phyloP scores from a whole-genome alignment of 2,888 invertebrate species.

The Platycheirus rosarum region DNA sequence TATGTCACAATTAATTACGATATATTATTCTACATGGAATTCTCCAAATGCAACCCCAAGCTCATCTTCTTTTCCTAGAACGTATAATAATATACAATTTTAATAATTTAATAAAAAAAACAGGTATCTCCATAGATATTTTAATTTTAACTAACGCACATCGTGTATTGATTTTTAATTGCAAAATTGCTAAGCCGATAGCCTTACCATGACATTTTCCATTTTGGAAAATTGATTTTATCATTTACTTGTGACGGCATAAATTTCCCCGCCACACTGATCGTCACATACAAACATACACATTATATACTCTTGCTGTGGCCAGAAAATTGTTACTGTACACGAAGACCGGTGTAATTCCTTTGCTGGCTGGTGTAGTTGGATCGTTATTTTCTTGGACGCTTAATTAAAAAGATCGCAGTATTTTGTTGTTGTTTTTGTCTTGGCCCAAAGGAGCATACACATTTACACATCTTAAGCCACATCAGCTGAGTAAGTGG shows the following conservation, averaged over 20 bases:
- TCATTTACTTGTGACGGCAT: conserved; percentile 58
- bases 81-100: too few relatives aligned
- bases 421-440: conserved; percentile 15
- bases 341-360: conserved; percentile 49
- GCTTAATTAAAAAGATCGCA: conserved; percentile 67
- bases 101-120: too few relatives aligned
- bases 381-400: conserved; percentile 56
- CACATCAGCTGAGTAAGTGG: neutral
- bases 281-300: neutral
- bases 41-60: too few relatives aligned
- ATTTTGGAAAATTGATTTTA: conserved; percentile 66
- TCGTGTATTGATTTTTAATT: conserved; percentile 66
- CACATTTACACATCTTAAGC: neutral
- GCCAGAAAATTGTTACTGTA: neutral
- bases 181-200: conserved; percentile 64
- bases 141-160: neutral
- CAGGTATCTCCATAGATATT: neutral
- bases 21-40: too few relatives aligned
- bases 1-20: too few relatives aligned
- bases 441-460: conserved; percentile 23
- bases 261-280: conserved; percentile 54
- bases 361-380: conserved; percentile 30
- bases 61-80: too few relatives aligned
- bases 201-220: conserved; percentile 71
- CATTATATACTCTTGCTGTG: neutral